Base-by-base conservation (phyloP, 1,140 invertebrate genomes). In the Pissodes strobi region DNA sequence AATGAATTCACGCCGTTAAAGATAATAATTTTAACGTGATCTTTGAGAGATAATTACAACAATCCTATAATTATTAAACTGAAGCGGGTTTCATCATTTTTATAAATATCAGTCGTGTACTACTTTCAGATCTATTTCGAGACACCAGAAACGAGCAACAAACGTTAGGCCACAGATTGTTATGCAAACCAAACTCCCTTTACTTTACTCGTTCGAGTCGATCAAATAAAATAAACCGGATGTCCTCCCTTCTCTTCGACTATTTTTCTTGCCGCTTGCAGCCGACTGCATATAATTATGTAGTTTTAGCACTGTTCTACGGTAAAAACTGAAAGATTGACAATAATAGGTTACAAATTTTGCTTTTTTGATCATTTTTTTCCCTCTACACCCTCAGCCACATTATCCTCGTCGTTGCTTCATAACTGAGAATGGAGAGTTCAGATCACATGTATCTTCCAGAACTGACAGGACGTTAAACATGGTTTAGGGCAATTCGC, bases 171-270 rank as follows among this genome's bases (percentile, higher is more conserved):
- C n/a, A n/a, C n/a, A n/a, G n/a, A n/a, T n/a, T n/a, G n/a, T n/a
- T n/a, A n/a, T n/a, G n/a, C n/a, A n/a, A n/a, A n/a, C n/a, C n/a
- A 49, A 49, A 61, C 45, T 51, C 58, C 46, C 46, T 61, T 61
- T 59, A 57, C 55, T 25, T 6, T 21, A 46, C 18, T n/a, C 43
- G 55, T 27, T 48, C 15, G 43, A 22, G 34, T 41, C 19, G 23
- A 61, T 61, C 30, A 39, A 51, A 25, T 51, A 61, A 61, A 49
- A 38, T 61, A 49, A 61, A 61, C 58, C 58, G 58, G 58, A 61
- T 51, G 58, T 61, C 19, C 56, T 59, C 56, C 58, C 58, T 49
- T 51, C 58, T 51, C 58, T 61, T 51, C 23, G 38, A n/a, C 18
- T 22, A 23, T 22, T 61, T 41, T 56, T 25, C 21, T 34, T 53